Evolutionary conservation across 1,140 invertebrate genomes (phyloP), one percentile per base, ranked within the genome.

Genomic region (Eciton burchellii): DNA sequence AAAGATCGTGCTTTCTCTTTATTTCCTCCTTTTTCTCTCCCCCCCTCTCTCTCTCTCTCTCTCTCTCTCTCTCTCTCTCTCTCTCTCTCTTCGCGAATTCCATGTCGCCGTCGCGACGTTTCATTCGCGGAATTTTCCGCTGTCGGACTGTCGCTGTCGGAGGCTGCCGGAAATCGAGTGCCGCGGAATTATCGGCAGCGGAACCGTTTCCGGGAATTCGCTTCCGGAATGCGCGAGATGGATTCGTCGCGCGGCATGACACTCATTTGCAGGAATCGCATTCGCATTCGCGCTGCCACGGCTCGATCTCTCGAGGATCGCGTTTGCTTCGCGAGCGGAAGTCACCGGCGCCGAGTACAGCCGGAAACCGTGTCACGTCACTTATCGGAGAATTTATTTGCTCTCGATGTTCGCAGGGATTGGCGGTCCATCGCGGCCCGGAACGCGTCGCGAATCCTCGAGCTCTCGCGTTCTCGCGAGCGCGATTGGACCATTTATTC

Each of bases 141-240:
- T 35, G 62, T 68, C 29, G 47, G 35, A 19, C 63, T 21, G 35
- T 14, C 66, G 52, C 19, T 19, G 29, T 12, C 54, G 56, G 77
- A 60, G 73, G 73, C 45, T 73, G 16, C 54, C 77, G 77, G 77
- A 81, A 81, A 81, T 81, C 77, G 68, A 81, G 77, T 81, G 43
- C 56, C 19, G 26, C 56, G 43, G 21, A 81, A 65, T 85, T 52
- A 73, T 52, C 49, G 62, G 74, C 45, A 52, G 59, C 59, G 49
- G 56, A 21, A 45, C 26, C 45, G 62, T 59, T 59, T 66, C 56
- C 74, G 45, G 56, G 57, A n/a, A 26, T 52, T 60, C 62, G 19
- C 74, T 77, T 79, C 74, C 74, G 74, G 49, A 79, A 77, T 56
- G 74, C 62, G 41, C 74, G 74, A 54, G 60, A 79, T 57, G 35